Evolutionary conservation across 1,140 invertebrate species (phyloP), one percentile per base, ranked within the genome.

Genomic region (Pseudomyrmex gracilis): DNA sequence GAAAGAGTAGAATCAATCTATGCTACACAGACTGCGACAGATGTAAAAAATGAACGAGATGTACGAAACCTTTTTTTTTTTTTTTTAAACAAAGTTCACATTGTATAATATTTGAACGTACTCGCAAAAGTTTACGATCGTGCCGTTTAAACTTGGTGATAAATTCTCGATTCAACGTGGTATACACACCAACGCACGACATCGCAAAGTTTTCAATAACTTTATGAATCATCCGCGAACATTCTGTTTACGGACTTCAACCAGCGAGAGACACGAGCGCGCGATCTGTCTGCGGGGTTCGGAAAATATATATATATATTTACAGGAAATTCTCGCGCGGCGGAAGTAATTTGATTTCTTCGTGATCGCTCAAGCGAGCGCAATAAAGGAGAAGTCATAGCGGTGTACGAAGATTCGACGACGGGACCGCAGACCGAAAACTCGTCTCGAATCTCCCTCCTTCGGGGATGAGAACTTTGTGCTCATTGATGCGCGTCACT

Each of bases 261-360:
- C 9, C 20, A 10, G 45, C 10, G 74, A 22, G 13, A 22, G 43
- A 57, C 24, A 45, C 34, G 34, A 17, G 20, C 24, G 64, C 24
- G 64, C 17, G 34, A 24, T 45, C n/a, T n/a, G 47, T 43, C 34
- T n/a, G 51, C 4, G 20, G 43, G 60, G 20, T 57, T 57, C 10
- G 34, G 34, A 70, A 70, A 70, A n/a, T n/a, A n/a, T n/a, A n/a
- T n/a, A n/a, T 70, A 78, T 78, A 57, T 78, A 78, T 78, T 70
- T 34, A 20, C 76, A n/a, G 22, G 15, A 49, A 60, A 80, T 43
- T 78, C 63, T 49, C 20, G 76, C 43, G 47, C 76, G 12, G 53
- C 76, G 76, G 76, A 80, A 80, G 76, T 88, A 89, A 88, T 89
- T 89, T 89, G 74, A 88, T 89, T 89, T 89, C 84, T 88, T 76